Evolutionary conservation across 2,797 vertebrate genomes (phyloP).

Genomic region (Tadarida brasiliensis): DNA sequence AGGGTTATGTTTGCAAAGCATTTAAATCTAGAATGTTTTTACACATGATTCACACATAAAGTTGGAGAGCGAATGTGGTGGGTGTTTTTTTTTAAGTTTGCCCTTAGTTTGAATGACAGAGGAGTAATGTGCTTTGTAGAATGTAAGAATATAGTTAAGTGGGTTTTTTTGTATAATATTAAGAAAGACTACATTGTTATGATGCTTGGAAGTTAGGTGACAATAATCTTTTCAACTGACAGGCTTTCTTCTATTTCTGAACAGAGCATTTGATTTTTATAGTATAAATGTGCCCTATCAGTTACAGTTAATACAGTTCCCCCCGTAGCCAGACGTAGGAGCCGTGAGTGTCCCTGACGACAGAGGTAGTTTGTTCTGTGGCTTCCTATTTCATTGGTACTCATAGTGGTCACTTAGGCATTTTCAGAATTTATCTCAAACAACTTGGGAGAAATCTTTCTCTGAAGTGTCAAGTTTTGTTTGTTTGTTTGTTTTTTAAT

Average conservation of each 20-base stretch:
- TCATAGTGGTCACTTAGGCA: neutral
- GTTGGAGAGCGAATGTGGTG: constrained; percentile 12
- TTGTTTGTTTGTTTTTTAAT: no score
- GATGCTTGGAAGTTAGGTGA: constrained; percentile 27
- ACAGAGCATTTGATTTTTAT: constrained; percentile 25
- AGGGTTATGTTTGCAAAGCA: constrained; percentile 54
- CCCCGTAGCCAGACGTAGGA: neutral
- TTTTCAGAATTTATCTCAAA: constrained; percentile 49
- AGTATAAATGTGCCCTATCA: neutral
- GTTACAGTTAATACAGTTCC: neutral
- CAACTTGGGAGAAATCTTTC: constrained; percentile 1
- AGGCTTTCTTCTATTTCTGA: constrained; percentile 41
- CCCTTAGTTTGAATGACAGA: constrained; percentile 34
- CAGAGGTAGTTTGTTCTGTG: neutral
- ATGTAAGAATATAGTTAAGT: constrained; percentile 29
- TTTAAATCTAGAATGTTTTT: constrained; percentile 49
- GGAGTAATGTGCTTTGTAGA: constrained; percentile 22
- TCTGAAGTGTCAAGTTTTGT: neutral
- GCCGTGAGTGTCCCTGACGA: neutral
- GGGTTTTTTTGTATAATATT: neutral
- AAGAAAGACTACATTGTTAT: neutral
- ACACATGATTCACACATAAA: neutral
- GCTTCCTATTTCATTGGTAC: neutral
- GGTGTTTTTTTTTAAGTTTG: constrained; percentile 47
- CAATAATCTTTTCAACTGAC: constrained; percentile 38